phyloP scores from a whole-genome alignment of 1,140 invertebrate genomes.

The Carposina sasakii region DNA sequence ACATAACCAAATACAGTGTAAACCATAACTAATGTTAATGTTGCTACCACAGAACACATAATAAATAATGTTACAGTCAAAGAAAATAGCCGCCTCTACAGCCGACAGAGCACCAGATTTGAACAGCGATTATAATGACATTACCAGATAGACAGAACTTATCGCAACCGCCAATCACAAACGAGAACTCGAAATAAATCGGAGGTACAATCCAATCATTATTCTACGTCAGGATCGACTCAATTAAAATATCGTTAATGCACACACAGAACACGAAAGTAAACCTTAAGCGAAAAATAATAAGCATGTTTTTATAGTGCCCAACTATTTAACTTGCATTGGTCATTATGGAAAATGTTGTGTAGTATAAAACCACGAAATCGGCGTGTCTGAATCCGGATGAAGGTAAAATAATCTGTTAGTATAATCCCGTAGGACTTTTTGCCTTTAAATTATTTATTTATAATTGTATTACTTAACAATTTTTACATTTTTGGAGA shows the following conservation, averaged over 20 bases:
- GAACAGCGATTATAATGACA: constrained; percentile 56
- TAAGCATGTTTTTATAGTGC: constrained; percentile 34
- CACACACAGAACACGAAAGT: constrained; percentile 40
- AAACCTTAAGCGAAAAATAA: constrained; percentile 35
- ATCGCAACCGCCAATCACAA: constrained; percentile 69
- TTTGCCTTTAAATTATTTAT: no score
- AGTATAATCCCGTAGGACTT: constrained; percentile 44
- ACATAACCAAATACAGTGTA: no score
- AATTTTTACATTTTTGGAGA: no score
- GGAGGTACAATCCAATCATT: constrained; percentile 72
- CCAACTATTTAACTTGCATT: constrained; percentile 47
- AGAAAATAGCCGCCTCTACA: no score
- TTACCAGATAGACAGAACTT: constrained; percentile 68
- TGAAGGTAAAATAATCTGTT: constrained; percentile 69
- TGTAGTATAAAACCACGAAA: constrained; percentile 70
- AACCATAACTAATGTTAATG: no score
- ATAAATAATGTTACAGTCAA: no score
- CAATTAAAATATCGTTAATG: constrained; percentile 73
- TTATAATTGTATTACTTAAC: no score
- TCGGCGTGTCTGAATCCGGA: constrained; percentile 66
- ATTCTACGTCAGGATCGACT: constrained; percentile 69
- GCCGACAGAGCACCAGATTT: no score
- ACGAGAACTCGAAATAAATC: constrained; percentile 71
- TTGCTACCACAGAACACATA: no score
- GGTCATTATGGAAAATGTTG: constrained; percentile 69